A percentile compares a stretch with the other conserved stretches of the same genome.
phyloP scores from a whole-genome alignment of 2,797 vertebrate species.

The Discoglossus pictus region DNA sequence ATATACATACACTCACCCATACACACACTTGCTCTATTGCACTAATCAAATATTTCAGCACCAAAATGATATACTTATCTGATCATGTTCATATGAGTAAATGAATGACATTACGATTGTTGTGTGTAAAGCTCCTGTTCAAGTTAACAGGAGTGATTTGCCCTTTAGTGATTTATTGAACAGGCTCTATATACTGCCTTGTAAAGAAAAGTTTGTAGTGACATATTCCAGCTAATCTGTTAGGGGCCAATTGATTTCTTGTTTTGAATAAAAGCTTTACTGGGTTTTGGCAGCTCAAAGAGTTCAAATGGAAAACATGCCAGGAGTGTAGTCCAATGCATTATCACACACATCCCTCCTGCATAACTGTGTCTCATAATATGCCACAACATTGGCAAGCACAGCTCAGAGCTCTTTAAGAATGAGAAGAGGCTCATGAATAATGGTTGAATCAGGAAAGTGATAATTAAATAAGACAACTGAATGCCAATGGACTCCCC shows the following conservation, averaged over 20 bases:
- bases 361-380: conserved; percentile 68
- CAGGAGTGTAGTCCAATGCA: conserved; percentile 70
- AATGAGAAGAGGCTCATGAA: conserved; percentile 75
- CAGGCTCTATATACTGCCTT: background rate
- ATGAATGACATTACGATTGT: too few relatives aligned
- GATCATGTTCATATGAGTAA: too few relatives aligned
- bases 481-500: conserved; percentile 71
- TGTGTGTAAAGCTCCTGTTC: too few relatives aligned
- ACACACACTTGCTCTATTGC: too few relatives aligned
- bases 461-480: conserved; percentile 80
- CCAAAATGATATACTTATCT: too few relatives aligned
- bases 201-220: background rate
- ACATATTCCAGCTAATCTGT: conserved; percentile 8
- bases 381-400: conserved; percentile 77
- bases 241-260: conserved; percentile 55
- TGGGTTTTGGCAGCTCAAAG: conserved; percentile 65
- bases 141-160: too few relatives aligned
- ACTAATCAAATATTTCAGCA: too few relatives aligned
- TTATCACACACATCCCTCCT: conserved; percentile 69
- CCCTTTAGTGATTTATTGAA: background rate
- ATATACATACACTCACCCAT: too few relatives aligned
- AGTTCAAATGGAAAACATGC: conserved; percentile 72
- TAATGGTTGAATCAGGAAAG: conserved; percentile 75
- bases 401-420: conserved; percentile 74
- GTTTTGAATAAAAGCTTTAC: conserved; percentile 62